Base-by-base conservation (phyloP, 2,888 invertebrate species). In the Lasioglossum malachurum region DNA sequence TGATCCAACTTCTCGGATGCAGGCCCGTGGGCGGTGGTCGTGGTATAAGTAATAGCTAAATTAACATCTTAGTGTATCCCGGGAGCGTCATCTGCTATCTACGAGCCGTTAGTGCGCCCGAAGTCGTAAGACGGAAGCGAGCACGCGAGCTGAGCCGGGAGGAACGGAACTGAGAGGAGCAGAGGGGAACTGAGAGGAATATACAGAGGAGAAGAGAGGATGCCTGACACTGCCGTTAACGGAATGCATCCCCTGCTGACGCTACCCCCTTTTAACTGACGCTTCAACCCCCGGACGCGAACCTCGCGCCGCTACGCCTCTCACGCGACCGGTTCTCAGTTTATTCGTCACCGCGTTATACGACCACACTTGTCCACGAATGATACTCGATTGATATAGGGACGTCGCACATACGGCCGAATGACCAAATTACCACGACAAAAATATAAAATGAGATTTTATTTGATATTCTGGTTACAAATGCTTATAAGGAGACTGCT, bases 51-150 rank as follows among this genome's bases (percentile, higher is more conserved):
- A 94, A 94, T 94, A 94, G 94, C 92, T 93, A 92, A 94, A 94
- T 94, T 94, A 94, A 94, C 94, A 94, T 94, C 93, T 93, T 93
- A 92, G 94, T 93, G 93, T 93, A 94, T 94, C 93, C 94, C 93
- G 76, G 86, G 92, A 94, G 94, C 94, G 94, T 94, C 94, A 94
- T 94, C 94, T 94, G 94, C 92, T 94, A 92, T 92, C 92, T 93
- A 93, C 92, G 93, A 89, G 88, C 89, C 90, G 90, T 93, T 93
- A 85, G 82, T 81, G 73, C 71, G 80, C 64, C 76, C 67, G 71
- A 49, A 87, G 82, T 88, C 81, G 78, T 84, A 89, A 87, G 89
- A 89, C 81, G 86, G 75, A 64, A 86, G 78, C 83, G 72, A 41
- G 69, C 75, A 60, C 80, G 38, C 46, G 27, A 67, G 76, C 53